These are phyloP conservation scores for Heptranchias perlo DNA, from an alignment of 2,113 vertebrate species.

Conservation along the genomic window DNA sequence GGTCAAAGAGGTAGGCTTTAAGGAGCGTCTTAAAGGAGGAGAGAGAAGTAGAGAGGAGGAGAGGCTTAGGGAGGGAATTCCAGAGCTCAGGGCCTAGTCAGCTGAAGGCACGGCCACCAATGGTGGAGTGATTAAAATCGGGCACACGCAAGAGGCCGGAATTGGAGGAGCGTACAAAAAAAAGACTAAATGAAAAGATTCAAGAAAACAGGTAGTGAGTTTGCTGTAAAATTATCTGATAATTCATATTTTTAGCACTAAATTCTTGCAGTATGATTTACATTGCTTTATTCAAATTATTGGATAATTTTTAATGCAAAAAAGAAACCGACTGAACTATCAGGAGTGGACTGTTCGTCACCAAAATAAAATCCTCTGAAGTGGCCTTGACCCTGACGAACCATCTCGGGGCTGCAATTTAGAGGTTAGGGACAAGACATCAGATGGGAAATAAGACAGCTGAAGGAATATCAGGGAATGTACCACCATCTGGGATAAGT, in stretches of 20 bases:
- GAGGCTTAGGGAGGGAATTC: background rate
- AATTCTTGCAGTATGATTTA: background rate
- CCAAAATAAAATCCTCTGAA: background rate
- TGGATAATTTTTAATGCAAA: background rate
- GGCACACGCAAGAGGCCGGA: background rate
- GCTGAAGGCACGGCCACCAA: background rate
- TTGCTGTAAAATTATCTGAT: background rate
- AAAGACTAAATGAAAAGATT: background rate
- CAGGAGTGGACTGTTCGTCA: background rate
- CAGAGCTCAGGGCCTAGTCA: background rate
- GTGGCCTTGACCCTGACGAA: background rate
- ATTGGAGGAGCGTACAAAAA: background rate
- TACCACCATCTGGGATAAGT: background rate
- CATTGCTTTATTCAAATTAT: background rate
- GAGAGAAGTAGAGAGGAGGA: too few relatives aligned
- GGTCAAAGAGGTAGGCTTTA: too few relatives aligned
- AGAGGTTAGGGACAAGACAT: background rate
- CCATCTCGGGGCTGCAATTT: background rate
- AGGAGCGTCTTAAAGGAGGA: too few relatives aligned
- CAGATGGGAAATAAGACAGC: background rate
- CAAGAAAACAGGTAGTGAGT: background rate
- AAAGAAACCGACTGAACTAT: background rate
- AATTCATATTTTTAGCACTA: background rate
- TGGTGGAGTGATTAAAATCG: background rate
- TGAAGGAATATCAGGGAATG: background rate